Base-by-base conservation (phyloP, 37 sponge, comb jelly and placozoan species). In the Agelas oroides region DNA sequence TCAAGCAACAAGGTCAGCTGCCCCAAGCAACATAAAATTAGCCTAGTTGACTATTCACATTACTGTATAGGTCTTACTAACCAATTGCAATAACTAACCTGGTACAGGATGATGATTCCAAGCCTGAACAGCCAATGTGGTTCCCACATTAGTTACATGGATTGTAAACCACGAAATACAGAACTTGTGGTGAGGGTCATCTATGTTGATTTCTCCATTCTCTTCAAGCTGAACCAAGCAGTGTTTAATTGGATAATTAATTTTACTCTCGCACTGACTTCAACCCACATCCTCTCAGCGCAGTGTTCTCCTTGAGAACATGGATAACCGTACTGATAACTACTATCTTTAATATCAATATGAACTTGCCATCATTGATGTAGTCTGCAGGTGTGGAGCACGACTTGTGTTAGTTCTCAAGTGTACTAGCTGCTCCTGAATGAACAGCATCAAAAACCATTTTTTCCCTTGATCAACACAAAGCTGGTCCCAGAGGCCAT, bases 391-490 rank as follows among this genome's bases (percentile, higher is more conserved):
- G 61, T 76, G 82, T 36, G 87, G 87, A 28, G 80, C 36, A 25
- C 65, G 59, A 2, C 35, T 61, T 35, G 75, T 90, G 61, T 90
- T 78, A 33, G 21, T 40, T 61, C 80, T 46, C 11, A 84, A 67
- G 27, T 72, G 75, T 24, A 76, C 85, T 31, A 90, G 61, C 52
- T 37, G 23, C 55, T 91, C 92, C 59, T 91, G 87, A 3, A 91
- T 79, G 77, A 52, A 86, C 20, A 91, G 65, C 38, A 59, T 80
- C 60, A 91, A 63, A n/a, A 77, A 34, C 68, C 75, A 91, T 70
- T 91, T n/a, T n/a, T 87, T 86, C 25, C 92, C 92, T 2, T 91
- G 87, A 60, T 87, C 92, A 15, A 91, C 87, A 72, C 87, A 59
- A 12, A 91, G 23, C 58, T 91, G 87, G 65, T 87, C 58, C 58